Evolutionary conservation across 2,797 vertebrate species (phyloP).

Genomic region (Coendou prehensilis): DNA sequence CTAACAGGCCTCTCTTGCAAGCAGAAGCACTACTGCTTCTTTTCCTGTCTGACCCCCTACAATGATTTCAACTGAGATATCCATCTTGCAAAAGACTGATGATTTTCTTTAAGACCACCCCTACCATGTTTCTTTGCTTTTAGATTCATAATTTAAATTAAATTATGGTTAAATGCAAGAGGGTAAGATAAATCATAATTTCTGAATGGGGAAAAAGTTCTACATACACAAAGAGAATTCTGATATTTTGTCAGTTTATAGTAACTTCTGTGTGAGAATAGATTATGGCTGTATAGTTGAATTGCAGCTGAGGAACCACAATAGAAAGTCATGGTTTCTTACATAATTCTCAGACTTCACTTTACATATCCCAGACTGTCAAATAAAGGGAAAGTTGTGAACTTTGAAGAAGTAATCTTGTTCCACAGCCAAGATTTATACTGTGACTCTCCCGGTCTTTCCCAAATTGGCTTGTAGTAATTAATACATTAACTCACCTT

Average conservation of each 20-base stretch:
- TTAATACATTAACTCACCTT: neutral
- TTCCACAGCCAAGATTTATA: neutral
- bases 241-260: neutral
- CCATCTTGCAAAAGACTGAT: neutral
- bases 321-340: neutral
- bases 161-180: neutral
- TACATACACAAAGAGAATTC: neutral
- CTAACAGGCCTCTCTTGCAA: neutral
- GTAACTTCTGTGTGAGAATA: neutral
- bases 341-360: neutral
- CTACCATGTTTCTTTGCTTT: neutral
- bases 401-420: neutral
- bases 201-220: neutral
- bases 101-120: neutral
- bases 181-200: neutral
- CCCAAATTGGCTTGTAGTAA: neutral
- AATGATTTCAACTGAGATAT: neutral
- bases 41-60: neutral
- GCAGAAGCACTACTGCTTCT: neutral
- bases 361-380: neutral
- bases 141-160: neutral
- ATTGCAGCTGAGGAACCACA: neutral
- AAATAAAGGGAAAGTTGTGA: neutral
- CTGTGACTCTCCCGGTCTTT: neutral
- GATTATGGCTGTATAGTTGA: neutral